phyloP scores from a whole-genome alignment of 2,888 invertebrate species.

The Cheilosia vulpina region DNA sequence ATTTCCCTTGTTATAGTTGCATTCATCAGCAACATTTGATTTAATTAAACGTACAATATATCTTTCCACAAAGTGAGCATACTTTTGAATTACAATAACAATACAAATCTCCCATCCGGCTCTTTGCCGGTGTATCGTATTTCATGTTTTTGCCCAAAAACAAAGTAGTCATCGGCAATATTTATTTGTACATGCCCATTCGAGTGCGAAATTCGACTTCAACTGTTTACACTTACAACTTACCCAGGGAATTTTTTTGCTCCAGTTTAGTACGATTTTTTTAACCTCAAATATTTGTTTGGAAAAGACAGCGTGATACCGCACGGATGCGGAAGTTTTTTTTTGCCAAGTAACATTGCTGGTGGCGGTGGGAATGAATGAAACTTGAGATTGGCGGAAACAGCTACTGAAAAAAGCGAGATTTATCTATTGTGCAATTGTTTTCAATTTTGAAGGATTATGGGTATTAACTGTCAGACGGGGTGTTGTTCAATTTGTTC shows the following conservation, averaged over 20 bases:
- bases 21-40: neutral
- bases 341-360: no score
- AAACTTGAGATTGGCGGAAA: constrained; percentile 43
- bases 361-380: constrained; percentile 6
- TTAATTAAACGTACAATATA: constrained; percentile 6
- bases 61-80: constrained; percentile 52
- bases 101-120: constrained; percentile 22
- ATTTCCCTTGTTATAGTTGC: neutral
- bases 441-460: constrained; percentile 20
- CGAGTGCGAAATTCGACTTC: constrained; percentile 58
- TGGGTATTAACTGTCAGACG: constrained; percentile 29
- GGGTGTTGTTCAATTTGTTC: constrained; percentile 30
- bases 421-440: no score
- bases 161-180: neutral
- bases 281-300: constrained; percentile 18
- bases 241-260: neutral
- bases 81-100: neutral
- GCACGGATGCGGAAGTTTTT: constrained; percentile 49
- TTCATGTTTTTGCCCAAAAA: constrained; percentile 40
- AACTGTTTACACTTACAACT: constrained; percentile 33
- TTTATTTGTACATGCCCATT: constrained; percentile 46
- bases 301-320: constrained; percentile 1
- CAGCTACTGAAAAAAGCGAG: constrained; percentile 16
- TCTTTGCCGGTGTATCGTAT: constrained; percentile 47
- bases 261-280: neutral